Percentiles rank a stretch among this genome's conserved stretches.
These are phyloP conservation scores for Iguana delicatissima DNA, from an alignment of 2,797 vertebrate species.

Conservation along the genomic window DNA sequence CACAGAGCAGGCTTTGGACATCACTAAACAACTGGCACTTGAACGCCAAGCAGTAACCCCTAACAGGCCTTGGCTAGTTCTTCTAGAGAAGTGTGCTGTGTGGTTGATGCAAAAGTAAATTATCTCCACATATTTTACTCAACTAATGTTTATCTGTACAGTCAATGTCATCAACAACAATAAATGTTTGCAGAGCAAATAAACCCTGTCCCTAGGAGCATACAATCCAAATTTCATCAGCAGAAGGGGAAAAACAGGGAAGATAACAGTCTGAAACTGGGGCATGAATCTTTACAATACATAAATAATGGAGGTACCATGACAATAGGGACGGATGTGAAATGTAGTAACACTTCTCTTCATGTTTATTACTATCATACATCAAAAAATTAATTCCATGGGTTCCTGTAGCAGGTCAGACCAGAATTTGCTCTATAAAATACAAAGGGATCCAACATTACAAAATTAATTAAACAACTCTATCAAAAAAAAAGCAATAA, in stretches of 20 bases:
- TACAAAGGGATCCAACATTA: not conserved
- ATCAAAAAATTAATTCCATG: not conserved
- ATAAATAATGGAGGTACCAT: not conserved
- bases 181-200: not conserved
- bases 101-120: slow-evolving; percentile 1
- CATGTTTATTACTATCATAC: not conserved
- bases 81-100: not conserved
- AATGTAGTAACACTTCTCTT: not conserved
- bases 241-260: too few relatives aligned
- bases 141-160: not conserved
- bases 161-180: not conserved
- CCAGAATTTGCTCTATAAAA: not conserved
- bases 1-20: not conserved
- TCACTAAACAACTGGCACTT: not conserved
- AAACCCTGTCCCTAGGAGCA: not conserved
- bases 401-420: not conserved
- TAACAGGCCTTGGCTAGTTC: not conserved
- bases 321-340: not conserved
- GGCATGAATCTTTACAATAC: not conserved
- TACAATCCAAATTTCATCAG: not conserved
- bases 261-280: not conserved
- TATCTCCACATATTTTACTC: not conserved
- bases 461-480: not conserved
- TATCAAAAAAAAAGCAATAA: not conserved
- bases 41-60: not conserved